Evolutionary conservation across 2,888 invertebrate species (phyloP), one percentile per base, ranked within the genome.

Genomic region (Temnothorax ravouxi): DNA sequence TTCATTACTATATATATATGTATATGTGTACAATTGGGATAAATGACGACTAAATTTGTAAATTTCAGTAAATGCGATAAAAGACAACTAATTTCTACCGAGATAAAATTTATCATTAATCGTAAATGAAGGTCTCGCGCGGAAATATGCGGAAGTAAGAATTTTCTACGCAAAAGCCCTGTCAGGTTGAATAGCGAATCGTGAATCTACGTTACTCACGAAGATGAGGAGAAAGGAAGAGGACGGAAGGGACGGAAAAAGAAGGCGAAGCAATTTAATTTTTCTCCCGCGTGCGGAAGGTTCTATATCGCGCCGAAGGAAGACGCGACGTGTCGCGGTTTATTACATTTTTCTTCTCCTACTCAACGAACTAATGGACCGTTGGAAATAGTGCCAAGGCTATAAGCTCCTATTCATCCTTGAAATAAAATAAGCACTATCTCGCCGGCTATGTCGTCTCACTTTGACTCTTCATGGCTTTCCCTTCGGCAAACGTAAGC

Each of bases 281-380:
- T 91, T 89, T 90, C 86, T 83, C 84, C 83, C 59, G 88, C 85
- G 86, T 86, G 85, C 87, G 85, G 86, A 85, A 86, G 86, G 81
- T 84, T 88, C 89, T 89, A 91, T 90, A 92, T 88, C 85, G 89
- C 85, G 86, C 85, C 84, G 75, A 34, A 75, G 84, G 85, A 86
- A 84, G 86, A 86, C 85, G 88, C 89, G 91, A 92, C 90, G 90
- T 91, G 91, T 92, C 91, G 90, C 89, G 89, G 90, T 93, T 93
- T 93, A 93, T 93, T 93, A 92, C 92, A 93, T 93, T 93, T 92
- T 93, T 92, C 86, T 85, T 88, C 88, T 84, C 86, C 83, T 84
- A 84, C 88, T 88, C 87, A 83, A 61, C 86, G 87, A 88, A 91
- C 89, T 92, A 93, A 93, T 93, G 92, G 91, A 92, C 90, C 89